Percentiles rank a stretch among this genome's conserved stretches.
phyloP scores from a whole-genome alignment of 2,797 vertebrate genomes.

The Rachycentron canadum region DNA sequence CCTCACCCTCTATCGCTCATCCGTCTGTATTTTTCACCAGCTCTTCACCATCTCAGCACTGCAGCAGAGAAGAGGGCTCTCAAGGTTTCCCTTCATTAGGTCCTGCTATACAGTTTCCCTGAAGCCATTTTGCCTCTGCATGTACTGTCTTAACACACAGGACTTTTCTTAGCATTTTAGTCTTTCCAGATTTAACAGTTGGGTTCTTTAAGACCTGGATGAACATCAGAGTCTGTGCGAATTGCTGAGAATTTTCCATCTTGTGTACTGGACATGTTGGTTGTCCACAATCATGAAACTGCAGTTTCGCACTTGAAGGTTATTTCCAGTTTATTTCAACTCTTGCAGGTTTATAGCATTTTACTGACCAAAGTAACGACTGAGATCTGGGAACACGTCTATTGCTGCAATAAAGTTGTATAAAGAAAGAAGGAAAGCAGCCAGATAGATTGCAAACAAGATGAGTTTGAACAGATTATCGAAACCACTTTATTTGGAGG shows the following conservation, averaged over 20 bases:
- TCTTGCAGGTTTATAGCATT: neutral
- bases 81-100: slow-evolving; percentile 49
- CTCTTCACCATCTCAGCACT: slow-evolving; percentile 34
- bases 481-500: neutral
- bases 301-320: neutral
- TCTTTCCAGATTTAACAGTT: slow-evolving; percentile 46
- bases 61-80: slow-evolving; percentile 31
- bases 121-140: slow-evolving; percentile 24
- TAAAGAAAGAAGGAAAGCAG: neutral
- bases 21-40: slow-evolving; percentile 40
- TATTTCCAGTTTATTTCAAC: neutral
- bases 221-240: slow-evolving; percentile 30
- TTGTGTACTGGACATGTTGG: slow-evolving; percentile 2
- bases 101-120: slow-evolving; percentile 37
- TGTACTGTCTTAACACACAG: slow-evolving; percentile 4
- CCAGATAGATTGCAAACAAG: neutral
- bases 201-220: slow-evolving; percentile 50
- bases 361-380: neutral
- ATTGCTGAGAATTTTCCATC: slow-evolving; percentile 28
- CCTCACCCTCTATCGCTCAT: slow-evolving; percentile 29
- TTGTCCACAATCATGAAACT: neutral
- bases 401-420: neutral
- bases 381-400: too few relatives aligned
- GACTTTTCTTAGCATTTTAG: slow-evolving; percentile 15
- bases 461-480: neutral